A percentile compares a stretch with the other conserved stretches of the same genome.
Evolutionary conservation across 2,113 vertebrate species (phyloP).

Genomic region (Seriola dumerili): DNA sequence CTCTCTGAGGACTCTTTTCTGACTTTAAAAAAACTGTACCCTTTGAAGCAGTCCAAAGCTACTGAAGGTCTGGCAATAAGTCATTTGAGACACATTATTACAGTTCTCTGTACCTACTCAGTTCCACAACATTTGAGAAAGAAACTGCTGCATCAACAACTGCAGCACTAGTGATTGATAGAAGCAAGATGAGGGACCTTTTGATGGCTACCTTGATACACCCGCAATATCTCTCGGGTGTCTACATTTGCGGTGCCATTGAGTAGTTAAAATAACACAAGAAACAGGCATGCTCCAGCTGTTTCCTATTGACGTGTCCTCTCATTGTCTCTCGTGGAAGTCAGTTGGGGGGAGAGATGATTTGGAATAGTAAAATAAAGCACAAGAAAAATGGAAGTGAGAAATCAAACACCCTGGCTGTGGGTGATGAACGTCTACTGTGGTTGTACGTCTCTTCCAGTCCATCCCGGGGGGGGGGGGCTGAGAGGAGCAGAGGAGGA

Average conservation of each 20-base stretch:
- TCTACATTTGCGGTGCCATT: constrained; percentile 20
- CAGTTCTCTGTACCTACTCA: background rate
- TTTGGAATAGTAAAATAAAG: constrained; percentile 67
- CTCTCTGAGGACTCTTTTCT: constrained; percentile 8
- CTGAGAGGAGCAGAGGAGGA: constrained; percentile 47
- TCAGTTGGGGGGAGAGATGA: constrained; percentile 60
- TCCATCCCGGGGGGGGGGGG: constrained; percentile 66
- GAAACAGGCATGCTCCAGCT: constrained; percentile 44
- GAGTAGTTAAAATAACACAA: constrained; percentile 60
- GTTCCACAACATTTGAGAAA: constrained; percentile 17
- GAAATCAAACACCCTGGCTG: constrained; percentile 69
- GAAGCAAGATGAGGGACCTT: constrained; percentile 28
- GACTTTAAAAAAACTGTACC: background rate
- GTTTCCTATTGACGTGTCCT: constrained; percentile 55
- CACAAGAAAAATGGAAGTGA: constrained; percentile 23
- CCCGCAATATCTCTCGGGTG: constrained; percentile 37
- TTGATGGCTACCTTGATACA: constrained; percentile 47
- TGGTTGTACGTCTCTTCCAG: constrained; percentile 57
- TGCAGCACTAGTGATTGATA: constrained; percentile 17
- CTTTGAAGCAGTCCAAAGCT: background rate
- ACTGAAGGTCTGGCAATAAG: background rate
- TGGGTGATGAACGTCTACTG: constrained; percentile 68
- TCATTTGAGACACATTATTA: constrained; percentile 36
- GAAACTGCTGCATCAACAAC: constrained; percentile 24
- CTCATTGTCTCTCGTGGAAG: constrained; percentile 36